Conservation (phyloP, 2,888 invertebrate species). For the Stenodera caucasica region DNA sequence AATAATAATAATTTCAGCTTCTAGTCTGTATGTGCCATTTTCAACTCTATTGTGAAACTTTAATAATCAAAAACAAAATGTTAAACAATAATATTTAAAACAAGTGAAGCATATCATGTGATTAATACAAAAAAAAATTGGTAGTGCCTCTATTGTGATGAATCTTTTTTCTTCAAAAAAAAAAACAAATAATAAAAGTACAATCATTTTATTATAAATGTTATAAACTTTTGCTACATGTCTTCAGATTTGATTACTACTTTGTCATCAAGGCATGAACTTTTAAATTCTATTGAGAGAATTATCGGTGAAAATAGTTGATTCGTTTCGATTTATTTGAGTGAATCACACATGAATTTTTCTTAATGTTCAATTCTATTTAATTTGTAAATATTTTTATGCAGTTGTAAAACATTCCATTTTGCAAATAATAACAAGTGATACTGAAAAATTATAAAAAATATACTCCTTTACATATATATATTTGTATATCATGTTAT, state of each 20-base stretch:
- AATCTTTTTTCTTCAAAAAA: constrained; percentile 36
- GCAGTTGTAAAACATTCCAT: no score
- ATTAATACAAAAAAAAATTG: constrained; percentile 48
- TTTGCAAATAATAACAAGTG: no score
- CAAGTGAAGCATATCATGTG: constrained; percentile 53
- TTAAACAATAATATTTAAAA: neutral
- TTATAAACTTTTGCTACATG: constrained; percentile 20
- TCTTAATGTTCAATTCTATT: no score
- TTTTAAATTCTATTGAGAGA: no score
- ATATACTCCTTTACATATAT: no score
- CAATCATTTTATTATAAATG: constrained; percentile 24
- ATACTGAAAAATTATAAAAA: no score
- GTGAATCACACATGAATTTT: no score
- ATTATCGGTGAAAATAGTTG: no score
- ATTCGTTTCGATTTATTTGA: no score
- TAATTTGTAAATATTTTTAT: no score
- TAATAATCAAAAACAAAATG: neutral
- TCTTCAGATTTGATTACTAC: constrained; percentile 15
- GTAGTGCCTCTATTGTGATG: constrained; percentile 57
- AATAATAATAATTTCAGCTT: constrained; percentile 1
- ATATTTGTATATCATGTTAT: no score
- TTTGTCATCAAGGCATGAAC: neutral
- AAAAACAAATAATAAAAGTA: constrained; percentile 19
- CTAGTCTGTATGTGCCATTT: neutral
- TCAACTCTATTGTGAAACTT: neutral